Evolutionary conservation across 2,113 vertebrate species (phyloP), one percentile per base, ranked within the genome.

Genomic region (Xenopus laevis): DNA sequence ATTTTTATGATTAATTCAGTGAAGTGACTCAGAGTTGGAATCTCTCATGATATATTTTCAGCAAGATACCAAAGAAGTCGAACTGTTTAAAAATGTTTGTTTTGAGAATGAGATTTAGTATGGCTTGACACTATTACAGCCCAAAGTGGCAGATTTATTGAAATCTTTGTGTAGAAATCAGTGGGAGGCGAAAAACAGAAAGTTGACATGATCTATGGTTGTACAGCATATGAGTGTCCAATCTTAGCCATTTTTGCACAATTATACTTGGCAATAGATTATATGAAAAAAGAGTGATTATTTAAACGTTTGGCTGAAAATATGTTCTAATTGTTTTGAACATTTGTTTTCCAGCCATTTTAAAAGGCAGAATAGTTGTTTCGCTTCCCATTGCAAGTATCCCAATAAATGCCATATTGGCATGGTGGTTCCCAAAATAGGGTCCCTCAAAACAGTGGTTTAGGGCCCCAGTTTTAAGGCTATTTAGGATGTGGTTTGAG

Each of bases 51-150:
- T 73, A 73, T 58, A 73, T 73, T 53, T 46, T 58, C 71, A 30
- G 13, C 30, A 44, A 58, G 63, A 66, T 66, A 73, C 71, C 63
- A 73, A 63, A 73, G 47, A 66, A 65, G 53, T 65, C 53, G 62
- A 65, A 58, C 62, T 58, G 71, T 65, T 65, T 57, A 45, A 73
- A 40, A 73, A 73, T 73, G 62, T 65, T 65, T 73, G 71, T 65
- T 65, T 57, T 65, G 52, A 65, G 23, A 73, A 30, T 65, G 33
- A 65, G 71, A 73, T 73, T 65, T 73, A 65, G 62, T 73, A 65
- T 57, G 50, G 40, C 62, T 27, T 64, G 62, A 65, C 71, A 65
- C 63, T 40, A 65, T 73, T 73, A 73, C 52, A 73, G 71, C 50
- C 52, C 62, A 45, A 53, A 65, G 62, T 73, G 71, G 27, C 62